Evolutionary conservation across 2,888 invertebrate species (phyloP).

Genomic region (Synergus itoensis): DNA sequence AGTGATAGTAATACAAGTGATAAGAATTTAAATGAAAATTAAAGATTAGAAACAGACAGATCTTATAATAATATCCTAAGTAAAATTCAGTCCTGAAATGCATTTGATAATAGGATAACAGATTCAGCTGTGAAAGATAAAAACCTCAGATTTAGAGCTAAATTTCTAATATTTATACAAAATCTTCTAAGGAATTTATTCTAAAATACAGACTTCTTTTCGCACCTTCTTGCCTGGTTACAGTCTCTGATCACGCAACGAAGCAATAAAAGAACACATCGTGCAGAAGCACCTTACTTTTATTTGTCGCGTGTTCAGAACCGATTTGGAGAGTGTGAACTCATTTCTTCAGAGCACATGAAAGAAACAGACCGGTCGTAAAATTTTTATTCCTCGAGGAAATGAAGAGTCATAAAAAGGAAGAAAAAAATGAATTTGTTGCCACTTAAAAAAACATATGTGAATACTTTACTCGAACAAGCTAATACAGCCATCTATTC

Average conservation of each 20-base stretch:
- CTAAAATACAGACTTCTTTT: not conserved
- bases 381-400: slow-evolving; percentile 19
- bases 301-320: slow-evolving; percentile 31
- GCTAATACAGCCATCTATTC: slow-evolving; percentile 12
- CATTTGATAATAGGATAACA: too few relatives aligned
- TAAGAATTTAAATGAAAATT: not conserved
- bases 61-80: not conserved
- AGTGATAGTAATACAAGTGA: not conserved
- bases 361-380: slow-evolving; percentile 4
- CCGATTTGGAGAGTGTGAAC: slow-evolving; percentile 38
- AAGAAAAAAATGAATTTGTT: slow-evolving; percentile 15
- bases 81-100: too few relatives aligned
- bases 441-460: not conserved
- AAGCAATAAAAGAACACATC: slow-evolving; percentile 36
- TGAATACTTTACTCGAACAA: not conserved
- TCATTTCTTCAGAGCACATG: slow-evolving; percentile 14
- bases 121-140: too few relatives aligned
- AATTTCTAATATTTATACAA: not conserved
- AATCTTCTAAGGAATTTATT: not conserved
- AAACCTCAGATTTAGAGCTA: too few relatives aligned
- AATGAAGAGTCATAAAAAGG: slow-evolving; percentile 14
- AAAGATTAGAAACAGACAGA: not conserved
- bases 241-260: slow-evolving; percentile 23
- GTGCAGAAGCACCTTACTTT: slow-evolving; percentile 30
- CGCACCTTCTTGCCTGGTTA: not conserved